Evolutionary conservation across 2,113 vertebrate species (phyloP).

Genomic region (Hydrolagus affinis): DNA sequence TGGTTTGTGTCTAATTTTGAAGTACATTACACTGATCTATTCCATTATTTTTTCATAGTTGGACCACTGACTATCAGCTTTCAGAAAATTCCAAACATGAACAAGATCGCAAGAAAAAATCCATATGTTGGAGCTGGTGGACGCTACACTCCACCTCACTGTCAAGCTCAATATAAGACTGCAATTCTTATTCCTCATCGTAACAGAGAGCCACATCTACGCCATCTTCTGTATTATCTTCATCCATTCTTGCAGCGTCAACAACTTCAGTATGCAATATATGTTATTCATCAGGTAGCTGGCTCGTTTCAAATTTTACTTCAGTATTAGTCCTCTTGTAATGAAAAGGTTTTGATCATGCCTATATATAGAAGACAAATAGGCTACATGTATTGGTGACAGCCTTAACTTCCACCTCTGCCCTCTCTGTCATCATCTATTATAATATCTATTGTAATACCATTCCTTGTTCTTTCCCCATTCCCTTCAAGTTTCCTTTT

Average conservation of each 20-base stretch:
- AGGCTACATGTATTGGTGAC: no score
- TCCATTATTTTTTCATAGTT: slow-evolving; percentile 39
- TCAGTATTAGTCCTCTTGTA: no score
- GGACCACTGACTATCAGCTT: slow-evolving; percentile 49
- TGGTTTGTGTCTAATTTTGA: background rate
- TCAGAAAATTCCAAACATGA: slow-evolving; percentile 43
- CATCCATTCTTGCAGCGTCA: slow-evolving; percentile 59
- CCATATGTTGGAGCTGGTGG: slow-evolving; percentile 50
- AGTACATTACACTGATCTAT: slow-evolving; percentile 5
- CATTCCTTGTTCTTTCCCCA: no score
- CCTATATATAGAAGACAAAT: no score
- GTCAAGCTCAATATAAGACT: slow-evolving; percentile 48
- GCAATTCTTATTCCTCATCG: slow-evolving; percentile 53
- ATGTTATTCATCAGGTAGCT: slow-evolving; percentile 58
- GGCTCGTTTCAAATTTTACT: background rate
- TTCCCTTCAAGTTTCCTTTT: no score
- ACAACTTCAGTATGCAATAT: slow-evolving; percentile 54
- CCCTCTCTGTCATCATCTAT: no score
- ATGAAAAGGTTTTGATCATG: no score
- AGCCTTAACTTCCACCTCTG: no score
- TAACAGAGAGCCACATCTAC: slow-evolving; percentile 48
- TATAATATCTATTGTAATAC: no score
- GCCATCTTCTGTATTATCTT: slow-evolving; percentile 51
- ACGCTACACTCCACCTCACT: slow-evolving; percentile 51
- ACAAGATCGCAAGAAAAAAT: slow-evolving; percentile 46